Conservation (phyloP, 35 echinoderm and acorn worm genomes). For the Eucidaris tribuloides region DNA sequence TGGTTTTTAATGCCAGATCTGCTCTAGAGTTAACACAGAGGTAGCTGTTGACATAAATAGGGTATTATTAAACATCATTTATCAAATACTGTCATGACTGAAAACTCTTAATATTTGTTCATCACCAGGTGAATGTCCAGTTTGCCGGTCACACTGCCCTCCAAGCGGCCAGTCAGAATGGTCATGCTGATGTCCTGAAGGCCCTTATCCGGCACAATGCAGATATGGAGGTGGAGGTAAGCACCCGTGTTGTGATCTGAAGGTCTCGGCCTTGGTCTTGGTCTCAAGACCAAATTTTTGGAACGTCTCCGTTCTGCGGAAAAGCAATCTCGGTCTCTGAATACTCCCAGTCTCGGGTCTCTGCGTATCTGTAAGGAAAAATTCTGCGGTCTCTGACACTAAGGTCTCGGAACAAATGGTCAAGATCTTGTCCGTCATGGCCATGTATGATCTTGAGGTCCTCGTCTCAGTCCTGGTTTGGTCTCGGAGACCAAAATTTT, state of each 20-base stretch:
- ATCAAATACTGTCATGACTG: not conserved
- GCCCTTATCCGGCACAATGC: constrained; percentile 89
- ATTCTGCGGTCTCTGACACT: too few relatives aligned
- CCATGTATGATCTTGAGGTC: too few relatives aligned
- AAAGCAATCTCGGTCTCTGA: not conserved
- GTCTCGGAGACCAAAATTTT: too few relatives aligned
- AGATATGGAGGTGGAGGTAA: constrained; percentile 97
- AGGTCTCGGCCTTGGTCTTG: not conserved
- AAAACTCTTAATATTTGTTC: not conserved
- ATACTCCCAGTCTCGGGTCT: too few relatives aligned
- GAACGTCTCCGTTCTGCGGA: not conserved
- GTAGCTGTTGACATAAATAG: too few relatives aligned
- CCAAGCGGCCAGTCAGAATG: constrained; percentile 99
- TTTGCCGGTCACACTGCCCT: constrained; percentile 99
- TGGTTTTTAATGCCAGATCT: too few relatives aligned
- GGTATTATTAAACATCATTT: too few relatives aligned
- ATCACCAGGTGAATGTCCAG: constrained; percentile 84
- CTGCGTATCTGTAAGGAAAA: too few relatives aligned
- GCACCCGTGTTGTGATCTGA: not conserved
- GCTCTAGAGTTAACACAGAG: too few relatives aligned
- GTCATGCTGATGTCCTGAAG: constrained; percentile 90
- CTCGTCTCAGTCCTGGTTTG: too few relatives aligned
- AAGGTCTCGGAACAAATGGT: not conserved
- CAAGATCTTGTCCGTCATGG: not conserved
- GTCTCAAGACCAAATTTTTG: not conserved